These are phyloP conservation scores for Alectura lathami DNA, from an alignment of 2,113 vertebrate species.

Conservation along the genomic window DNA sequence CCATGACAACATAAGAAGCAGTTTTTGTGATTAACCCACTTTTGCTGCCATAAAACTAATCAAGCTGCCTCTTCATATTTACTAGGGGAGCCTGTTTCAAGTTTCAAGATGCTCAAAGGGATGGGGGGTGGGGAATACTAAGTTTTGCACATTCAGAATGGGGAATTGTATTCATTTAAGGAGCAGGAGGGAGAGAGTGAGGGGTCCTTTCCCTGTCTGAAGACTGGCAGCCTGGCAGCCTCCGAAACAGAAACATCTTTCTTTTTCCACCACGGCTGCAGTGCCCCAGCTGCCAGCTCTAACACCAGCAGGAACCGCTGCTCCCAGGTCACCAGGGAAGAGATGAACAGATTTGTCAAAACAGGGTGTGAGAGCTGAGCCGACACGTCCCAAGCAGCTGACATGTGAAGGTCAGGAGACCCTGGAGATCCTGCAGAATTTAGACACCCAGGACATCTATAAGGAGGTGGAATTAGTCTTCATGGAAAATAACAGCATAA, in stretches of 20 bases:
- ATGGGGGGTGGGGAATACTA: not conserved
- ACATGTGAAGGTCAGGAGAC: not conserved
- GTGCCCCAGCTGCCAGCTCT: constrained; percentile 16
- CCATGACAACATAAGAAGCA: constrained; percentile 14
- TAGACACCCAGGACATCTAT: not conserved
- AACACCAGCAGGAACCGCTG: not conserved
- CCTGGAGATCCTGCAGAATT: not conserved
- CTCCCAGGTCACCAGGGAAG: not conserved
- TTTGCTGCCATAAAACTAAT: constrained; percentile 32
- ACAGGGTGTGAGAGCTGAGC: accelerated
- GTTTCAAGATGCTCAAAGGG: not conserved
- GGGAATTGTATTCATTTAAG: constrained; percentile 6
- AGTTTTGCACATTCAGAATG: not conserved
- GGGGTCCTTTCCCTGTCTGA: not conserved
- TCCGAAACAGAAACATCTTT: not conserved
- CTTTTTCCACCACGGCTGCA: not conserved
- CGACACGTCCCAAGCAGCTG: not conserved
- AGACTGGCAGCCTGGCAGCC: constrained; percentile 20
- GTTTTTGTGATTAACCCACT: constrained; percentile 38
- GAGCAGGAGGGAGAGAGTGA: not conserved
- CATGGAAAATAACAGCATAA: not conserved
- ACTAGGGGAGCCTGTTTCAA: not conserved
- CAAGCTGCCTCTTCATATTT: constrained; percentile 30
- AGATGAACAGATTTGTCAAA: not conserved
- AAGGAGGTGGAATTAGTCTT: not conserved